Conservation (phyloP, 2,888 invertebrate species). For the Cataglyphis rosenhaueri region DNA sequence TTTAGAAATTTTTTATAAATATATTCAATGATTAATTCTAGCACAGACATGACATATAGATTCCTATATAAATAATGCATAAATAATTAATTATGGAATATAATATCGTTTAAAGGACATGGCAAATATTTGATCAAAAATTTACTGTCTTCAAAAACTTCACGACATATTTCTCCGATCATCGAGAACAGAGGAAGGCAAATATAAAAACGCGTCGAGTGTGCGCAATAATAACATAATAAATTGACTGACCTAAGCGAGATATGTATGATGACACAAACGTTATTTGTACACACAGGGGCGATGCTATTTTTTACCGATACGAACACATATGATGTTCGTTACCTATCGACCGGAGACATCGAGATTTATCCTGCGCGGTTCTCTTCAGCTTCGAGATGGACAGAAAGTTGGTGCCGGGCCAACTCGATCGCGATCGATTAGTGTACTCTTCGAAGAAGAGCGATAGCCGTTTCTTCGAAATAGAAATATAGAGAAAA, state of each 20-base stretch:
- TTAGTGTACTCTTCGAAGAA: not conserved
- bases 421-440: conserved; percentile 16
- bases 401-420: not conserved
- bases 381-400: not conserved
- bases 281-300: not conserved
- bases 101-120: not conserved
- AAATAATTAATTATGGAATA: not conserved
- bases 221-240: conserved; percentile 14
- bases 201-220: not conserved
- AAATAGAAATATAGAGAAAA: not conserved
- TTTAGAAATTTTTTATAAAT: not conserved
- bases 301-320: not conserved
- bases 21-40: not conserved
- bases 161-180: not conserved
- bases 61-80: not conserved
- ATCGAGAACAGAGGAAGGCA: not conserved
- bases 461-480: not conserved
- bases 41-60: not conserved
- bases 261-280: conserved; percentile 8
- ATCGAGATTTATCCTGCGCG: not conserved
- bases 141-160: not conserved
- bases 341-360: not conserved
- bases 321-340: not conserved
- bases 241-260: conserved; percentile 33
- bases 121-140: not conserved